Evolutionary conservation across 2,113 vertebrate species (phyloP).

Genomic region (Sorex fumeus): DNA sequence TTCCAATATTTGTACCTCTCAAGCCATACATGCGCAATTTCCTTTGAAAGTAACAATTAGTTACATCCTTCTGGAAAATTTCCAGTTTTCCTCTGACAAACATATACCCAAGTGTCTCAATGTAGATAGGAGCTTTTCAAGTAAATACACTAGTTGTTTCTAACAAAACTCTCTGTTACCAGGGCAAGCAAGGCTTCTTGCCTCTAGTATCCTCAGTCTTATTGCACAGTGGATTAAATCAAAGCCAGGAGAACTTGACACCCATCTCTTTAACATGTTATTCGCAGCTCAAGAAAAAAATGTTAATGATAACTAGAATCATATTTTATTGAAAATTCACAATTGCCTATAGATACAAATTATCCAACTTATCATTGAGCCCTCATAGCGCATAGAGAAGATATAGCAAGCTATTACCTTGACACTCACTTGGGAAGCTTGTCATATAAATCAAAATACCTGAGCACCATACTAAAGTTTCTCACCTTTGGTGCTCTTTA

Average conservation of each 20-base stretch:
- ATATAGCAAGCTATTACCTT: slow-evolving; percentile 13
- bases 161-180: slow-evolving; percentile 28
- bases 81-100: slow-evolving; percentile 20
- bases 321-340: slow-evolving; percentile 49
- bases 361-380: slow-evolving; percentile 47
- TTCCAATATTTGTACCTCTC: slow-evolving; percentile 27
- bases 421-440: neutral
- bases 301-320: slow-evolving; percentile 27
- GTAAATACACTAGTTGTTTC: slow-evolving; percentile 28
- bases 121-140: slow-evolving; percentile 39
- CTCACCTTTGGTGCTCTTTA: neutral
- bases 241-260: slow-evolving; percentile 8
- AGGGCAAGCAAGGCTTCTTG: neutral
- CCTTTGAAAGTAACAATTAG: slow-evolving; percentile 55
- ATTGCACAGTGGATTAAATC: neutral
- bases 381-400: neutral
- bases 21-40: neutral
- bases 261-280: slow-evolving; percentile 34
- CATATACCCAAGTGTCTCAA: slow-evolving; percentile 33
- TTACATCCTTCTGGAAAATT: neutral
- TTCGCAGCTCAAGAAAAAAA: slow-evolving; percentile 40
- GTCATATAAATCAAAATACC: neutral
- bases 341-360: slow-evolving; percentile 53
- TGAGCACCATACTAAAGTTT: neutral
- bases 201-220: slow-evolving; percentile 9